A percentile compares a stretch with the other conserved stretches of the same genome.
These are phyloP conservation scores for Andrena dorsata DNA, from an alignment of 2,888 invertebrate genomes.

Conservation along the genomic window DNA sequence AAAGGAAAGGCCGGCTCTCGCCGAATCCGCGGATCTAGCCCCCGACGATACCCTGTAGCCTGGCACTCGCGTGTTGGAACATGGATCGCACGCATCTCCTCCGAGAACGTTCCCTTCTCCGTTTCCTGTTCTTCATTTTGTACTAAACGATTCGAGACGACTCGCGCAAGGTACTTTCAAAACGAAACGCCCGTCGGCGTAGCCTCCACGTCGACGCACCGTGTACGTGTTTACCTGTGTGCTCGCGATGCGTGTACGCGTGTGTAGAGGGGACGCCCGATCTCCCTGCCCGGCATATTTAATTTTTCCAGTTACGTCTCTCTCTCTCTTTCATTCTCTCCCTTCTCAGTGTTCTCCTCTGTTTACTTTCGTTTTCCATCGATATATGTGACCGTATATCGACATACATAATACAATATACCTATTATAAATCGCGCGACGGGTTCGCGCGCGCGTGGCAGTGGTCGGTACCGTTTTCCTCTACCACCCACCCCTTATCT, in stretches of 20 bases:
- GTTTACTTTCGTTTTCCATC: conserved; percentile 73
- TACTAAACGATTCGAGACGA: conserved; percentile 75
- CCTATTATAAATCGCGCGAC: conserved; percentile 75
- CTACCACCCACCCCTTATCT: conserved; percentile 3
- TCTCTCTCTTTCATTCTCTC: conserved; percentile 15
- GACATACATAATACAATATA: conserved; percentile 80
- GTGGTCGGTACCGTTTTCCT: conserved; percentile 25
- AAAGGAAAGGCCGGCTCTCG: conserved; percentile 40
- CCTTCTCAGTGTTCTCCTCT: conserved; percentile 48
- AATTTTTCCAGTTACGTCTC: conserved; percentile 32
- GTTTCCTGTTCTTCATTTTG: conserved; percentile 59
- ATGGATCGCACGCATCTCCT: conserved; percentile 55
- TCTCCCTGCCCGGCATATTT: conserved; percentile 65
- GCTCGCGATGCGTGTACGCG: conserved; percentile 10
- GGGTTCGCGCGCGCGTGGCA: conserved; percentile 53
- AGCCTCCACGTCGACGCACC: conserved; percentile 41
- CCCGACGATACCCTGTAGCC: conserved; percentile 52
- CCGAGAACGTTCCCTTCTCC: conserved; percentile 38
- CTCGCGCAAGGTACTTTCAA: conserved; percentile 72
- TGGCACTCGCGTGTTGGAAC: conserved; percentile 48
- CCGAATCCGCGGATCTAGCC: conserved; percentile 54
- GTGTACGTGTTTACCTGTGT: conserved; percentile 38
- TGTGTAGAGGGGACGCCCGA: conserved; percentile 53
- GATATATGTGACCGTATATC: conserved; percentile 74
- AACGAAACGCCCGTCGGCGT: conserved; percentile 66